phyloP scores from a whole-genome alignment of 2,888 invertebrate species.

The Ectropis crepuscularia region DNA sequence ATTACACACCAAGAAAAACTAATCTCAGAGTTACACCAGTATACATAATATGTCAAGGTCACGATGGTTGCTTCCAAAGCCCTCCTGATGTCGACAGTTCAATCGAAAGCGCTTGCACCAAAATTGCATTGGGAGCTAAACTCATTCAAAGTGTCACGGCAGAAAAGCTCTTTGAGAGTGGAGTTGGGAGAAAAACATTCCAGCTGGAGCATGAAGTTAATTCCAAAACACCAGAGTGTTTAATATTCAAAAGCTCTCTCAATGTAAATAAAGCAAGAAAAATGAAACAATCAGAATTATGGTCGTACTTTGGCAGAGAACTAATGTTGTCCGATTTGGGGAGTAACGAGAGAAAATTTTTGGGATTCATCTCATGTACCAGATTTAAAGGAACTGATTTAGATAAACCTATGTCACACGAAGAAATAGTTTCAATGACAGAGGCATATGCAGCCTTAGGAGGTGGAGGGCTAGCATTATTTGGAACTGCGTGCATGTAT shows the following conservation, averaged over 20 bases:
- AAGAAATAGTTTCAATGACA: slow-evolving; percentile 88
- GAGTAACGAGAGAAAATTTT: slow-evolving; percentile 90
- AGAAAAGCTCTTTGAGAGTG: slow-evolving; percentile 93
- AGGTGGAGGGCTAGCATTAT: slow-evolving; percentile 95
- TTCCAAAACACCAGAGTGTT: slow-evolving; percentile 85
- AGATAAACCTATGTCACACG: slow-evolving; percentile 87
- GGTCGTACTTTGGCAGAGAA: slow-evolving; percentile 94
- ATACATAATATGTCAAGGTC: slow-evolving; percentile 92
- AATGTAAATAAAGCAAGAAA: slow-evolving; percentile 88
- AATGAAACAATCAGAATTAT: slow-evolving; percentile 91
- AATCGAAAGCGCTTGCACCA: slow-evolving; percentile 88
- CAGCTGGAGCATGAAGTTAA: slow-evolving; percentile 88
- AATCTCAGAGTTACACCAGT: slow-evolving; percentile 89
- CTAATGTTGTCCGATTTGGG: slow-evolving; percentile 89
- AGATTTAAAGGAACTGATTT: slow-evolving; percentile 88
- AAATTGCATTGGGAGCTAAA: slow-evolving; percentile 91
- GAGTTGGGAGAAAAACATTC: slow-evolving; percentile 92
- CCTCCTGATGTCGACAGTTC: slow-evolving; percentile 86
- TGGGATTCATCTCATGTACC: slow-evolving; percentile 95
- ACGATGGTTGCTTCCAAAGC: slow-evolving; percentile 91
- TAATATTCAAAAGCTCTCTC: slow-evolving; percentile 89
- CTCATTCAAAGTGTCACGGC: slow-evolving; percentile 94
- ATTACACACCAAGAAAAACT: slow-evolving; percentile 85
- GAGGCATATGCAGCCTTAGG: slow-evolving; percentile 96
- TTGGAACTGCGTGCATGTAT: slow-evolving; percentile 95